These are phyloP conservation scores for Amiota minor DNA, from an alignment of 2,888 invertebrate genomes.

Conservation along the genomic window DNA sequence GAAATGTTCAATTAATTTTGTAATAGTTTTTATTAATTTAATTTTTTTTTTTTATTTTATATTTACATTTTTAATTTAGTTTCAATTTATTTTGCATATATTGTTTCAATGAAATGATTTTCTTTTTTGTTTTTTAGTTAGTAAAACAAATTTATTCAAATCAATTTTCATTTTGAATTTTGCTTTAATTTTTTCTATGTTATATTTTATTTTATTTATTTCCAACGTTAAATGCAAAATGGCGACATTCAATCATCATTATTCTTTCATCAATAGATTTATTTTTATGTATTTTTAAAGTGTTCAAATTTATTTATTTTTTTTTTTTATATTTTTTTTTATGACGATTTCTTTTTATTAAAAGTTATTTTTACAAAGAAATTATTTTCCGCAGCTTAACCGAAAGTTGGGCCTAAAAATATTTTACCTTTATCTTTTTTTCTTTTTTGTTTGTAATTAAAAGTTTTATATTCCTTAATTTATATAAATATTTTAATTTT, in stretches of 20 bases:
- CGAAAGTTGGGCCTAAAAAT: slow-evolving; percentile 59
- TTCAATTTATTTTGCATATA: slow-evolving; percentile 48
- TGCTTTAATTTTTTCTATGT: slow-evolving; percentile 34
- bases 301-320: slow-evolving; percentile 52
- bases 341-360: slow-evolving; percentile 37
- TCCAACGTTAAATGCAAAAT: slow-evolving; percentile 70
- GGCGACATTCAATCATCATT: slow-evolving; percentile 70
- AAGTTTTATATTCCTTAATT: slow-evolving; percentile 43
- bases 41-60: slow-evolving; percentile 43
- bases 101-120: slow-evolving; percentile 50
- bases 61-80: slow-evolving; percentile 48
- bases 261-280: slow-evolving; percentile 35
- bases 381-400: slow-evolving; percentile 68
- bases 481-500: slow-evolving; percentile 50
- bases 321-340: slow-evolving; percentile 43
- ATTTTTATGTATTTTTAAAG: slow-evolving; percentile 39
- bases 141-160: slow-evolving; percentile 26
- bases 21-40: slow-evolving; percentile 31
- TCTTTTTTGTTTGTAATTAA: slow-evolving; percentile 40
- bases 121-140: slow-evolving; percentile 41
- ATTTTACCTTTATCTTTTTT: slow-evolving; percentile 13
- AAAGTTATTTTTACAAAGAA: slow-evolving; percentile 70
- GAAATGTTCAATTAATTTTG: background rate
- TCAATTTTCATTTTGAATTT: slow-evolving; percentile 34
- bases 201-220: slow-evolving; percentile 41